A percentile compares a stretch with the other conserved stretches of the same genome.
phyloP scores from a whole-genome alignment of 1,140 invertebrate species.

The Magallana gigas region DNA sequence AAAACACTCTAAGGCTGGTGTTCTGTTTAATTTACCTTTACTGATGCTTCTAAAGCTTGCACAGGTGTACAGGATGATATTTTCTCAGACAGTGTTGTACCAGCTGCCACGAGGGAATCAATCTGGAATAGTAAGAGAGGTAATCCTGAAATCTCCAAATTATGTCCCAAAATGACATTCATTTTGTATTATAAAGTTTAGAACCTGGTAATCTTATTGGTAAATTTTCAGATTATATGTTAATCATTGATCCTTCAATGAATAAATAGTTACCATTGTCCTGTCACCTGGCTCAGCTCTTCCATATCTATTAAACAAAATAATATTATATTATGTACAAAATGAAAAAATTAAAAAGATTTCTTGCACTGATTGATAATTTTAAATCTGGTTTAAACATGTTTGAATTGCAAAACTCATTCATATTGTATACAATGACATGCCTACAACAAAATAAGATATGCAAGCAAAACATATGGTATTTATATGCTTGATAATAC shows the following conservation, averaged over 20 bases:
- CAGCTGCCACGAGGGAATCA: conserved; percentile 79
- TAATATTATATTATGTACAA: background rate
- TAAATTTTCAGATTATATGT: no score
- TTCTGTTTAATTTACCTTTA: conserved; percentile 54
- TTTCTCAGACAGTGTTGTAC: conserved; percentile 47
- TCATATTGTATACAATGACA: no score
- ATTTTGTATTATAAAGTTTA: no score
- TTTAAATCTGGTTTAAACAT: no score
- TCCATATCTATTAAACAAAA: conserved; percentile 83
- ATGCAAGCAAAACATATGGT: no score
- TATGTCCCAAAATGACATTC: background rate
- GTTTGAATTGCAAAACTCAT: no score
- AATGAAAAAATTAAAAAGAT: no score
- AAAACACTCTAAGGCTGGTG: no score
- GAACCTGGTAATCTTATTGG: no score
- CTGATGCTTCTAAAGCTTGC: conserved; percentile 61
- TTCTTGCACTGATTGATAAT: no score
- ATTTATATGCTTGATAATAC: no score
- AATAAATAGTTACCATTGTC: conserved; percentile 83
- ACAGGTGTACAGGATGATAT: conserved; percentile 49
- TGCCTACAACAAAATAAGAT: no score
- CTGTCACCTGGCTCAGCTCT: conserved; percentile 87
- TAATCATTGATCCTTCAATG: background rate
- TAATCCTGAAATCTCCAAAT: background rate
- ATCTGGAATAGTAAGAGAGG: conserved; percentile 78